Percentiles rank a stretch among this genome's conserved stretches.
phyloP scores from a whole-genome alignment of 2,888 invertebrate species.

The Spodoptera littoralis region DNA sequence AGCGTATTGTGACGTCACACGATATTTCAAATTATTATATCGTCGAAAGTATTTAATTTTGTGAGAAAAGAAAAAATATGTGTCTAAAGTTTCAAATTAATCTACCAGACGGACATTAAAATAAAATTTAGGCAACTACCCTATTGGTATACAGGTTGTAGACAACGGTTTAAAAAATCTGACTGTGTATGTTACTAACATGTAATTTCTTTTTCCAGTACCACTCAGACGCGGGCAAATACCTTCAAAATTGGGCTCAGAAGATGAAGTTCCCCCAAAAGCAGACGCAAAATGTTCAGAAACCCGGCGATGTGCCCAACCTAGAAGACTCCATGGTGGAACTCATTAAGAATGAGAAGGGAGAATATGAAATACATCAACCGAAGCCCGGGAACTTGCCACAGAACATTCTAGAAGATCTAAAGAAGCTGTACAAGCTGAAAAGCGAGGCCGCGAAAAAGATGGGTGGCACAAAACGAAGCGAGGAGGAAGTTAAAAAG shows the following conservation, averaged over 20 bases:
- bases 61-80: no score
- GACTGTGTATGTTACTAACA: no score
- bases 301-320: constrained; percentile 75
- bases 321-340: constrained; percentile 82
- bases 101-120: no score
- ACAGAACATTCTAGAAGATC: constrained; percentile 71
- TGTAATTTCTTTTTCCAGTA: constrained; percentile 67
- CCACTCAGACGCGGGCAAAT: constrained; percentile 85
- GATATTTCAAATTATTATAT: no score
- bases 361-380: constrained; percentile 82
- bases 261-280: constrained; percentile 81
- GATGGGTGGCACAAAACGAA: constrained; percentile 55
- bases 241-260: constrained; percentile 90
- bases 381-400: constrained; percentile 80
- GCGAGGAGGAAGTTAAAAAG: constrained; percentile 79
- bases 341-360: constrained; percentile 76
- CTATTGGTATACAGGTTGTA: no score
- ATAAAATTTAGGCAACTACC: no score
- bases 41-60: no score
- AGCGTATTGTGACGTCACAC: no score
- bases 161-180: no score
- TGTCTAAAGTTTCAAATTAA: no score
- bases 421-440: constrained; percentile 74
- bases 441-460: constrained; percentile 74
- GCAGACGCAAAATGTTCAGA: constrained; percentile 42